Evolutionary conservation across 2,888 invertebrate genomes (phyloP).

Genomic region (Papilio demoleus): DNA sequence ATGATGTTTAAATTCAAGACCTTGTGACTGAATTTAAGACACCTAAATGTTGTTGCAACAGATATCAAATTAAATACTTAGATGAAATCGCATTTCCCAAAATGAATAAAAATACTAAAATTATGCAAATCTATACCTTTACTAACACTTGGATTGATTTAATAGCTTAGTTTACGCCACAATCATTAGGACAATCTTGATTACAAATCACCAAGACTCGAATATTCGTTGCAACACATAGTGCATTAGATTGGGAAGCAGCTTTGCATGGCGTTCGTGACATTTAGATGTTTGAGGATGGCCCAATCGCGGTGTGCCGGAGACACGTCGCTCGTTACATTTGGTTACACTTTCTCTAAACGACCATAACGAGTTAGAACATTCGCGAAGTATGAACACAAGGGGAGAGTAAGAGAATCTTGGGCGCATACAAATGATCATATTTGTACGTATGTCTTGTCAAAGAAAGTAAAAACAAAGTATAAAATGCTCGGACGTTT

Average conservation of each 20-base stretch:
- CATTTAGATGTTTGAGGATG: slow-evolving; percentile 47
- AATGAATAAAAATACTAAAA: neutral
- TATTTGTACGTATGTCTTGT: neutral
- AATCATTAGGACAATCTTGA: slow-evolving; percentile 30
- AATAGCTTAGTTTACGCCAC: slow-evolving; percentile 15
- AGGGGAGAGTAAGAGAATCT: slow-evolving; percentile 34
- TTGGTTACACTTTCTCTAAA: slow-evolving; percentile 65
- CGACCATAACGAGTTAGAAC: slow-evolving; percentile 48
- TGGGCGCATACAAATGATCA: slow-evolving; percentile 12
- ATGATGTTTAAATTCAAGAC: neutral
- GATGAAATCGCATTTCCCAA: neutral
- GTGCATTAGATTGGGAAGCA: slow-evolving; percentile 30
- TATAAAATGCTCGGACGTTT: neutral
- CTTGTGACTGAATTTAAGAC: neutral
- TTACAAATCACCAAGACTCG: slow-evolving; percentile 27
- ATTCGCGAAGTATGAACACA: slow-evolving; percentile 43
- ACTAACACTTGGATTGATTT: neutral
- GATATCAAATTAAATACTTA: neutral
- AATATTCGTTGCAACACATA: slow-evolving; percentile 35
- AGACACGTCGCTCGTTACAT: slow-evolving; percentile 50
- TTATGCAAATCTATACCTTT: slow-evolving; percentile 5
- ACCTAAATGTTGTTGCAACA: neutral
- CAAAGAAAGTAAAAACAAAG: neutral
- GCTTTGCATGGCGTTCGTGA: slow-evolving; percentile 40
- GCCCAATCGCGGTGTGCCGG: slow-evolving; percentile 44